These are phyloP conservation scores for Pluvialis apricaria DNA, from an alignment of 2,113 vertebrate genomes.

Conservation along the genomic window DNA sequence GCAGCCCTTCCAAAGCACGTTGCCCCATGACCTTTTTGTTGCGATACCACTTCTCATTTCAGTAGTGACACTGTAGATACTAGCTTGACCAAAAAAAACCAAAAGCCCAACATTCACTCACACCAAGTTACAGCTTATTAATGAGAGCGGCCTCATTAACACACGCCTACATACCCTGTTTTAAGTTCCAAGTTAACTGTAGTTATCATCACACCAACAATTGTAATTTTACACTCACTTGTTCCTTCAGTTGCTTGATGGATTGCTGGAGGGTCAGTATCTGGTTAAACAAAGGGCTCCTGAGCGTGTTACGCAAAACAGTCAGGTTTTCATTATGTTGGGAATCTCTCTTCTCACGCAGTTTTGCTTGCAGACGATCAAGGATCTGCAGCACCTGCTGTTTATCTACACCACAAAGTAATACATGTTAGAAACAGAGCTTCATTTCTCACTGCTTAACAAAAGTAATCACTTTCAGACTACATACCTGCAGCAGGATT, in stretches of 20 bases:
- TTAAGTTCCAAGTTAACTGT: neutral
- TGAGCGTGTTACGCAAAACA: conserved; percentile 78
- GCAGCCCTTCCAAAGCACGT: neutral
- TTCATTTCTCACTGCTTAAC: neutral
- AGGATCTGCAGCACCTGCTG: conserved; percentile 90
- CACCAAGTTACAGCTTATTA: neutral
- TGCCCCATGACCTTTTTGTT: neutral
- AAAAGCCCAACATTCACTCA: neutral
- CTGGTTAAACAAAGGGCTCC: conserved; percentile 90
- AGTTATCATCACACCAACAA: neutral
- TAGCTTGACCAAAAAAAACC: neutral
- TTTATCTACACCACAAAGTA: conserved; percentile 72
- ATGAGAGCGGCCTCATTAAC: neutral
- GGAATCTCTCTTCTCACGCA: conserved; percentile 85
- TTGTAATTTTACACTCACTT: conserved; percentile 70
- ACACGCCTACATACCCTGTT: neutral
- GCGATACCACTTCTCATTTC: neutral
- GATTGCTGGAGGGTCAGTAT: conserved; percentile 94
- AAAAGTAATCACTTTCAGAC: neutral
- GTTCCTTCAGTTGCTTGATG: conserved; percentile 88
- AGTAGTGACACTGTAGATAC: neutral
- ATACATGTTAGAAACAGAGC: neutral
- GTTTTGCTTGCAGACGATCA: conserved; percentile 85
- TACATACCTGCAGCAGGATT: conserved; percentile 74
- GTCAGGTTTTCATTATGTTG: conserved; percentile 82